phyloP scores from a whole-genome alignment of 2,888 invertebrate species.

The Arctia plantaginis region DNA sequence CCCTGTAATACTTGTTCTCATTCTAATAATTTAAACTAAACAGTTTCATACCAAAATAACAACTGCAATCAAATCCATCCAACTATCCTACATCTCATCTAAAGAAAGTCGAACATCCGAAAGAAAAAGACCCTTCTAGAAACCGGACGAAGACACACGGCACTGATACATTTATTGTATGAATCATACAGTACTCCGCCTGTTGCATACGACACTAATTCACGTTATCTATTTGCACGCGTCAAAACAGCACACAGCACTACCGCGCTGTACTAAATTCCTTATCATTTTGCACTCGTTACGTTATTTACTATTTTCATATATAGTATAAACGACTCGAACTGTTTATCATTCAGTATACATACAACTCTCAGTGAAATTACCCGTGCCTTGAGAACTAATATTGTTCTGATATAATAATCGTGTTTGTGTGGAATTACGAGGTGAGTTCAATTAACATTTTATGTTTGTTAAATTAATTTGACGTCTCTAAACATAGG shows the following conservation, averaged over 20 bases:
- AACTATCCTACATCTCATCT: background rate
- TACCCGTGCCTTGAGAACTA: background rate
- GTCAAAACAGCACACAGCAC: slow-evolving; percentile 19
- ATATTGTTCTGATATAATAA: slow-evolving; percentile 9
- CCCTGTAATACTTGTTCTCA: background rate
- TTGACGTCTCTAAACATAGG: background rate
- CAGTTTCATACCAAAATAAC: background rate
- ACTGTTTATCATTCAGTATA: slow-evolving; percentile 15
- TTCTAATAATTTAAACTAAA: no score
- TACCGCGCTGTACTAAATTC: background rate
- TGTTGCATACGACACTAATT: background rate
- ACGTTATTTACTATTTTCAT: slow-evolving; percentile 3
- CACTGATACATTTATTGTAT: background rate
- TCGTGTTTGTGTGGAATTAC: background rate
- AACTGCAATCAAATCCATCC: background rate
- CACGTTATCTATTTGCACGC: slow-evolving; percentile 10
- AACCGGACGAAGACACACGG: slow-evolving; percentile 1
- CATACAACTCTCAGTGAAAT: slow-evolving; percentile 17
- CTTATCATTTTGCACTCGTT: slow-evolving; percentile 27
- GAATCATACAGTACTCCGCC: background rate
- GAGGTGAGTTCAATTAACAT: slow-evolving; percentile 11
- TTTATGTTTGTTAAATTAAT: background rate
- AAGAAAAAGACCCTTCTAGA: background rate
- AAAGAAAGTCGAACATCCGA: background rate
- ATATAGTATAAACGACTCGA: slow-evolving; percentile 10